phyloP scores from a whole-genome alignment of 2,888 invertebrate species.

The Dryococelus australis region DNA sequence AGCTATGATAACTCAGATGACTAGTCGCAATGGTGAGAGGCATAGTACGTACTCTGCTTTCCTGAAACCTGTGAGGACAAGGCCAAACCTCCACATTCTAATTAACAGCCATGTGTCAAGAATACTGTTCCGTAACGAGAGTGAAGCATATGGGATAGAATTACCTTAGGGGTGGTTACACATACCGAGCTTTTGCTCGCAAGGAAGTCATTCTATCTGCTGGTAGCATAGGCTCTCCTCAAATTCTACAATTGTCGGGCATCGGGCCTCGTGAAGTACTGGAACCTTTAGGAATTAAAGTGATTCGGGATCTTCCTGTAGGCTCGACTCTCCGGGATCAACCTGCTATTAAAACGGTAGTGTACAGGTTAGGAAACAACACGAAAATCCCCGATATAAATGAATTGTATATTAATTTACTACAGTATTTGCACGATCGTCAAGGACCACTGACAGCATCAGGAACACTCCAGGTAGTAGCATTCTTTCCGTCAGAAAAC shows the following conservation, averaged over 20 bases:
- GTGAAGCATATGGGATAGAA: slow-evolving; percentile 81
- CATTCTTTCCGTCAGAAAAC: not conserved
- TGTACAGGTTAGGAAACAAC: not conserved
- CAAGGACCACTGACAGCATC: not conserved
- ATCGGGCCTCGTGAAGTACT: slow-evolving; percentile 79
- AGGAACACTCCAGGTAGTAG: not conserved
- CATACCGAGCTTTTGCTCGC: slow-evolving; percentile 65
- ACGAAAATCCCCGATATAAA: not conserved
- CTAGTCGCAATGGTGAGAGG: slow-evolving; percentile 50
- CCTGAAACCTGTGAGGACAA: slow-evolving; percentile 53
- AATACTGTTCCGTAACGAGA: slow-evolving; percentile 61
- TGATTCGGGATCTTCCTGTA: slow-evolving; percentile 81
- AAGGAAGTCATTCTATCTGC: slow-evolving; percentile 45
- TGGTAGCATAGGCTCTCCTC: slow-evolving; percentile 44
- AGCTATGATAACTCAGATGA: slow-evolving; percentile 45
- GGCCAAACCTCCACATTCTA: slow-evolving; percentile 38
- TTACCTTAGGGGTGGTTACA: slow-evolving; percentile 77
- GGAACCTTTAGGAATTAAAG: slow-evolving; percentile 75
- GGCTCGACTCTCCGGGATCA: slow-evolving; percentile 79
- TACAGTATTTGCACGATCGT: not conserved
- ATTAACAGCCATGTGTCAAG: slow-evolving; percentile 63
- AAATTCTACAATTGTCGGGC: slow-evolving; percentile 91
- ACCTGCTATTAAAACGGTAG: not conserved
- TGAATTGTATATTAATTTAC: not conserved
- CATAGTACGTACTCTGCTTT: slow-evolving; percentile 64